A percentile compares a stretch with the other conserved stretches of the same genome.
Conservation (phyloP, 2,797 vertebrate genomes). For the Sebastes dallii region DNA sequence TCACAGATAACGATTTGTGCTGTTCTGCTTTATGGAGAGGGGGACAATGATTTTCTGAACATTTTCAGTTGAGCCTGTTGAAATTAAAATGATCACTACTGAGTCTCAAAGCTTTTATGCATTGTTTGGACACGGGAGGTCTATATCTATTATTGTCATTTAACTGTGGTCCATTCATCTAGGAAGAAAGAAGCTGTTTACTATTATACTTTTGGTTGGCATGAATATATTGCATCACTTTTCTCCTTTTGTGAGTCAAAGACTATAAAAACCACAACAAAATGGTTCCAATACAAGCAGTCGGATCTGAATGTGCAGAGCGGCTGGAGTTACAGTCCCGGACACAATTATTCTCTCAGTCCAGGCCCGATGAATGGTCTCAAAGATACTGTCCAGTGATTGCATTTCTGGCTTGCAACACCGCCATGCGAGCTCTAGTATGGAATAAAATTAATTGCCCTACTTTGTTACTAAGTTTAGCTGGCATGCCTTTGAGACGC, state of each 20-base stretch:
- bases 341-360: slow-evolving; percentile 22
- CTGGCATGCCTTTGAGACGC: slow-evolving; percentile 1
- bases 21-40: background rate
- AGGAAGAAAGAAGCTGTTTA: background rate
- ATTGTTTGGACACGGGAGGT: background rate
- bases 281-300: slow-evolving; percentile 1
- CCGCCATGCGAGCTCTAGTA: background rate
- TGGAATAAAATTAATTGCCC: slow-evolving; percentile 26
- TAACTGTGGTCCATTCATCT: background rate
- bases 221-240: background rate
- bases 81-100: background rate
- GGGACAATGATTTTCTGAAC: background rate
- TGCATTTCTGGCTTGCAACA: slow-evolving; percentile 25
- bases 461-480: slow-evolving; percentile 12
- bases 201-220: background rate
- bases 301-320: slow-evolving; percentile 1
- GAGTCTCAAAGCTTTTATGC: background rate
- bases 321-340: background rate
- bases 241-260: slow-evolving; percentile 1
- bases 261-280: background rate
- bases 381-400: slow-evolving; percentile 25
- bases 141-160: background rate
- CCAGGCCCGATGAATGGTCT: slow-evolving; percentile 9
- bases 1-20: background rate
- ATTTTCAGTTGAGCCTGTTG: slow-evolving; percentile 1